Percentiles rank a stretch among this genome's conserved stretches.
These are phyloP conservation scores for Corynorhinus townsendii DNA, from an alignment of 2,113 vertebrate species.

Conservation along the genomic window DNA sequence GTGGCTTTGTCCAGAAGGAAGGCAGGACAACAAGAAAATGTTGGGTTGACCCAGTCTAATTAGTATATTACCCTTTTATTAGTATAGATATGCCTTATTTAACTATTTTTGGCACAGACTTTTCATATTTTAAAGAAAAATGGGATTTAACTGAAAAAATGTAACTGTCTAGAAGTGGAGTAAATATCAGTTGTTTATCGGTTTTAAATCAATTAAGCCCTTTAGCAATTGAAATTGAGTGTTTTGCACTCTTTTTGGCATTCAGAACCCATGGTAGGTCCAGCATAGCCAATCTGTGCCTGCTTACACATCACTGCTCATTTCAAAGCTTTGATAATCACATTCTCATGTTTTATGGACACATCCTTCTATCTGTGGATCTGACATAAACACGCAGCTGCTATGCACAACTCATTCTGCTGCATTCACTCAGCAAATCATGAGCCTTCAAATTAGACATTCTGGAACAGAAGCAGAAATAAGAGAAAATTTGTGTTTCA, in stretches of 20 bases:
- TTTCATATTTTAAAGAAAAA: not conserved
- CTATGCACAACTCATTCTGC: not conserved
- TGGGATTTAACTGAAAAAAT: not conserved
- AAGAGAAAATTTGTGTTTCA: not conserved
- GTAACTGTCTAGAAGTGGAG: not conserved
- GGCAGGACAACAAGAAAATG: too few species aligned
- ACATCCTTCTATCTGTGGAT: constrained; percentile 33
- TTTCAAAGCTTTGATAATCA: constrained; percentile 37
- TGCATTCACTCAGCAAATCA: constrained; percentile 3
- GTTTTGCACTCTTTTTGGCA: not conserved
- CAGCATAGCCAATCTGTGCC: not conserved
- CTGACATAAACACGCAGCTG: constrained; percentile 31
- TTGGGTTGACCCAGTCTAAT: too few species aligned
- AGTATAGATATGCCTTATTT: not conserved
- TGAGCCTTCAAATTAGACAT: not conserved
- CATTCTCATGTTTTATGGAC: constrained; percentile 34
- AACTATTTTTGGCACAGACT: not conserved
- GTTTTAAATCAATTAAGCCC: not conserved
- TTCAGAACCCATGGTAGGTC: not conserved
- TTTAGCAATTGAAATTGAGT: not conserved
- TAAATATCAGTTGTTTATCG: not conserved
- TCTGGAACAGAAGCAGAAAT: constrained; percentile 24
- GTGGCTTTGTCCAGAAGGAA: too few species aligned
- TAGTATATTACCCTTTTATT: too few species aligned
- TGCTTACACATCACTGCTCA: constrained; percentile 26